Percentiles rank a stretch among this genome's conserved stretches.
Evolutionary conservation across 1,140 invertebrate genomes (phyloP).

Genomic region (Hyles vespertilio): DNA sequence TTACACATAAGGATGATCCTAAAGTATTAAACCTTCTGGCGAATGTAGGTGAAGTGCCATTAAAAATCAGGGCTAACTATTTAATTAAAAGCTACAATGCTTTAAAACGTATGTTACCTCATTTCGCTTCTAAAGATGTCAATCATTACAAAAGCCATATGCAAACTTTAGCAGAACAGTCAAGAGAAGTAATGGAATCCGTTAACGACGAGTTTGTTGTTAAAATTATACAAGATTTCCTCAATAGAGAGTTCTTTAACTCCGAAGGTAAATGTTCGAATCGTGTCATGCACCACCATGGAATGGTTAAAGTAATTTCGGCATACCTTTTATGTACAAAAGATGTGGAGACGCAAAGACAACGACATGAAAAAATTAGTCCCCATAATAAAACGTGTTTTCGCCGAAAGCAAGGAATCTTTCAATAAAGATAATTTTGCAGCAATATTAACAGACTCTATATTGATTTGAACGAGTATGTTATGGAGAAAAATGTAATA

Average conservation of each 20-base stretch:
- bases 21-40: slow-evolving; percentile 37
- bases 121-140: slow-evolving; percentile 10
- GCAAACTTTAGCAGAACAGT: slow-evolving; percentile 21
- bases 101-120: slow-evolving; percentile 27
- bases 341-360: slow-evolving; percentile 29
- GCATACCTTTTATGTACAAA: slow-evolving; percentile 31
- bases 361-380: slow-evolving; percentile 35
- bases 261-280: slow-evolving; percentile 2
- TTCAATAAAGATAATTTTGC: slow-evolving; percentile 12
- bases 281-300: background rate
- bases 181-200: slow-evolving; percentile 31
- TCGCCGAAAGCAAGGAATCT: slow-evolving; percentile 25
- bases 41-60: slow-evolving; percentile 31
- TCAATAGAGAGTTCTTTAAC: slow-evolving; percentile 27
- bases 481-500: slow-evolving; percentile 28
- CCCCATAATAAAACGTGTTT: slow-evolving; percentile 28
- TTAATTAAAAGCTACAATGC: slow-evolving; percentile 41
- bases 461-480: slow-evolving; percentile 23
- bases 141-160: slow-evolving; percentile 21
- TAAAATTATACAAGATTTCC: slow-evolving; percentile 30
- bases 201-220: slow-evolving; percentile 34
- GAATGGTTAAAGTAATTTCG: slow-evolving; percentile 27
- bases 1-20: slow-evolving; percentile 43
- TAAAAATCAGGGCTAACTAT: slow-evolving; percentile 28
- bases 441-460: slow-evolving; percentile 7